Conservation (phyloP, 2,888 invertebrate species). For the Theretra japonica region DNA sequence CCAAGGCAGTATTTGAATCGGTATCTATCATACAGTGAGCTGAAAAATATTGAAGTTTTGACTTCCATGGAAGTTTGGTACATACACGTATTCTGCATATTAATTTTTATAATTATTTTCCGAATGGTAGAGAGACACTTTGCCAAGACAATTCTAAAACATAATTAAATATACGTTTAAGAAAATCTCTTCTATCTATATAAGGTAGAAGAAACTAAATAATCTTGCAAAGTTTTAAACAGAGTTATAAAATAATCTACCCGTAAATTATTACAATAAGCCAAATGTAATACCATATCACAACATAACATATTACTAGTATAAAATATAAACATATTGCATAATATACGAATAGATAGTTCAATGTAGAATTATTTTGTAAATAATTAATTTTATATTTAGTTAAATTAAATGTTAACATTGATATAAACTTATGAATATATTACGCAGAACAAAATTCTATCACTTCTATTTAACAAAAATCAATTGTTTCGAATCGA, state of each 20-base stretch:
- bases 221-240: not conserved
- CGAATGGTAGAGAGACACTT: too few species aligned
- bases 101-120: too few species aligned
- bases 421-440: not conserved
- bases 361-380: conserved; percentile 8
- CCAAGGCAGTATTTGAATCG: too few species aligned
- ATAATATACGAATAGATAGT: conserved; percentile 4
- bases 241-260: too few species aligned
- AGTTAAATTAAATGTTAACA: not conserved
- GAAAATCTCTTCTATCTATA: not conserved
- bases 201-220: not conserved
- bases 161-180: too few species aligned
- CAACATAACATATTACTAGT: not conserved
- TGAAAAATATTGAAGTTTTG: too few species aligned
- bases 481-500: too few species aligned
- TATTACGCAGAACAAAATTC: not conserved
- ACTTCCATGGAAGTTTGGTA: too few species aligned
- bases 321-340: not conserved
- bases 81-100: too few species aligned
- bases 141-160: too few species aligned
- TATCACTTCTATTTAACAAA: not conserved
- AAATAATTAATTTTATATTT: conserved; percentile 13
- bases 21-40: too few species aligned
- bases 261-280: not conserved
- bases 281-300: conserved; percentile 18